Evolutionary conservation across 2,113 vertebrate species (phyloP), one percentile per base, ranked within the genome.

Genomic region (Nicator chloris): DNA sequence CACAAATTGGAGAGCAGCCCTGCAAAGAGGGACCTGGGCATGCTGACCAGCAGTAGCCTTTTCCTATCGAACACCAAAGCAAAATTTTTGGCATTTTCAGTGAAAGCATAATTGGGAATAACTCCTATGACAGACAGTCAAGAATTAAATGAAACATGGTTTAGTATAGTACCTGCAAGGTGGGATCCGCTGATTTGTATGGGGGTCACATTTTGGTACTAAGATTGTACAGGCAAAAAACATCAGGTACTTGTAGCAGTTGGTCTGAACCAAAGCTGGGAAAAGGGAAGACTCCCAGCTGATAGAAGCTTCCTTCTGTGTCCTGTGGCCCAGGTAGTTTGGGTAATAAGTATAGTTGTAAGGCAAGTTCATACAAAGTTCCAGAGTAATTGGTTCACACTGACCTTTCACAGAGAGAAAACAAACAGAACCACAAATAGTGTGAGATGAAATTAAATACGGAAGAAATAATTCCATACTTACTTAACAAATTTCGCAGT

Each of bases 201-300:
- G 69, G 7, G 97, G 96, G 76, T 99, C 99, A 96, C 99, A 99
- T 94, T 99, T 99, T n/a, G 99, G 99, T 7, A 99, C 99, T 71
- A 99, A 98, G 86, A 99, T 98, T 7, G 99, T 99, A 90, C 99
- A 99, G 86, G 99, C 99, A 92, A 99, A 99, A 97, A 99, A 99
- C 99, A 99, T 99, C 91, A 99, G 99, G 96, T 99, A 99, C 90
- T 98, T 99, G 98, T 99, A 99, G 95, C 99, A 99, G 97, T 99
- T 98, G 64, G 99, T 99, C 93, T 99, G 99, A 90, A 99, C 99
- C 89, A 99, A 98, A 9, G 99, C 99, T 13, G 99, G 99, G 95
- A 99, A 99, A 56, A 99, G 98, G 2, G 99, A 99, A 2, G 99
- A 98, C 94, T 99, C 99, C 99, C 99, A 99, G 96, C 99, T 99